These are phyloP conservation scores for Prionailurus viverrinus DNA, from an alignment of 2,113 vertebrate species.

Conservation along the genomic window DNA sequence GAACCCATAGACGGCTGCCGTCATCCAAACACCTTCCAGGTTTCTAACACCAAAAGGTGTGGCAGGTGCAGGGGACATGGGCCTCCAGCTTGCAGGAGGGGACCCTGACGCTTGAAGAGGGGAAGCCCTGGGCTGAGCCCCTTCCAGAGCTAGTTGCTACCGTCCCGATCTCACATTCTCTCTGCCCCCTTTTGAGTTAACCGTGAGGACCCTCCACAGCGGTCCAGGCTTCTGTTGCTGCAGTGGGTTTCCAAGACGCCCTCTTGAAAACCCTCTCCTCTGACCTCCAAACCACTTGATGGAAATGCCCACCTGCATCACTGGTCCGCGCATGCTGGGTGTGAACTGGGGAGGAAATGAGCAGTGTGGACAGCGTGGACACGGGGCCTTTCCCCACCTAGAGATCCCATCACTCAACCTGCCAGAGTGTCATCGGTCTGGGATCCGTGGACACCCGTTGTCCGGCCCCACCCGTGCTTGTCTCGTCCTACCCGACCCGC, in stretches of 20 bases:
- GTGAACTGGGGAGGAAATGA: background rate
- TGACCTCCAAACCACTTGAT: background rate
- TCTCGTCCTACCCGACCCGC: background rate
- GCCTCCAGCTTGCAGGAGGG: background rate
- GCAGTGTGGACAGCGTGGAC: rapidly evolving
- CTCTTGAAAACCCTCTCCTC: background rate
- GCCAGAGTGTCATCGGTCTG: rapidly evolving
- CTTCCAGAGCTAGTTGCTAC: background rate
- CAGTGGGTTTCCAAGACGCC: background rate
- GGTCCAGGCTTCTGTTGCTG: background rate
- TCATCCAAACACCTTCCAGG: background rate
- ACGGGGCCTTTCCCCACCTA: rapidly evolving
- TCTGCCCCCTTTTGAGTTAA: background rate
- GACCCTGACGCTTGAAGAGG: rapidly evolving
- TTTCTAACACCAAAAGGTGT: rapidly evolving
- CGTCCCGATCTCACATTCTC: background rate
- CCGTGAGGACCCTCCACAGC: rapidly evolving
- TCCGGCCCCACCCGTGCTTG: background rate
- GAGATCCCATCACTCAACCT: rapidly evolving
- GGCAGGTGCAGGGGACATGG: rapidly evolving
- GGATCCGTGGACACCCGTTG: background rate
- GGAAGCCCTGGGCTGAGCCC: background rate
- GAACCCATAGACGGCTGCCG: background rate
- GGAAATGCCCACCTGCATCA: background rate
- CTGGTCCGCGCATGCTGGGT: background rate